Evolutionary conservation across 2,888 invertebrate genomes (phyloP).

Genomic region (Amaurobius ferox): DNA sequence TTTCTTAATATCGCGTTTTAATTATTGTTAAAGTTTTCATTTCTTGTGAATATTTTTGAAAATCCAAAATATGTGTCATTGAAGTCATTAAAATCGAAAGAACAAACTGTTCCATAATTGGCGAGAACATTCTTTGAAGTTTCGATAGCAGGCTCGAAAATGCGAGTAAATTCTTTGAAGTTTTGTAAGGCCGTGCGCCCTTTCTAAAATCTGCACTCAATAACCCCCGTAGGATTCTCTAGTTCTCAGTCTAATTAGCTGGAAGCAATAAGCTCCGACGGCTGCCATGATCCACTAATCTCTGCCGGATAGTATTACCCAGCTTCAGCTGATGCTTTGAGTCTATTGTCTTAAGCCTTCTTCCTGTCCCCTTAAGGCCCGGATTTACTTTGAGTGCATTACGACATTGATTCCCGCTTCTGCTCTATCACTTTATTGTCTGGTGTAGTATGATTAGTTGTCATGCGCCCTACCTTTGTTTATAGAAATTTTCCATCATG

Average conservation of each 20-base stretch:
- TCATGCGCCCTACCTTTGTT: no score
- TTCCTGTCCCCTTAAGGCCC: not conserved
- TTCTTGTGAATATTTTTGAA: no score
- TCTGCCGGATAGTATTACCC: not conserved
- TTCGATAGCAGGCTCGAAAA: no score
- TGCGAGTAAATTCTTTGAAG: not conserved
- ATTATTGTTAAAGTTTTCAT: no score
- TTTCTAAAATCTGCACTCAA: not conserved
- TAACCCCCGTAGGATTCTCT: not conserved
- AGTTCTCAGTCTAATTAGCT: not conserved
- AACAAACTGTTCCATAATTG: no score
- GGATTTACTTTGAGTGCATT: slow-evolving; percentile 14
- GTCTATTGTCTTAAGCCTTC: slow-evolving; percentile 18
- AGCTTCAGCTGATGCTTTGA: not conserved
- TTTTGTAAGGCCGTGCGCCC: not conserved
- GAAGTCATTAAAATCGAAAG: no score
- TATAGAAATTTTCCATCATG: no score
- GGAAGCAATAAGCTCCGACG: slow-evolving; percentile 6
- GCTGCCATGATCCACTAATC: slow-evolving; percentile 17
- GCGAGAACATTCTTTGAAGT: no score
- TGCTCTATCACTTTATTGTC: not conserved
- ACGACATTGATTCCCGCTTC: slow-evolving; percentile 4
- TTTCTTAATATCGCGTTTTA: no score
- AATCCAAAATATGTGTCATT: no score
- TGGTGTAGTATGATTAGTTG: not conserved